These are phyloP conservation scores for Myripristis jacobus DNA, from an alignment of 2,797 vertebrate genomes.

Conservation along the genomic window DNA sequence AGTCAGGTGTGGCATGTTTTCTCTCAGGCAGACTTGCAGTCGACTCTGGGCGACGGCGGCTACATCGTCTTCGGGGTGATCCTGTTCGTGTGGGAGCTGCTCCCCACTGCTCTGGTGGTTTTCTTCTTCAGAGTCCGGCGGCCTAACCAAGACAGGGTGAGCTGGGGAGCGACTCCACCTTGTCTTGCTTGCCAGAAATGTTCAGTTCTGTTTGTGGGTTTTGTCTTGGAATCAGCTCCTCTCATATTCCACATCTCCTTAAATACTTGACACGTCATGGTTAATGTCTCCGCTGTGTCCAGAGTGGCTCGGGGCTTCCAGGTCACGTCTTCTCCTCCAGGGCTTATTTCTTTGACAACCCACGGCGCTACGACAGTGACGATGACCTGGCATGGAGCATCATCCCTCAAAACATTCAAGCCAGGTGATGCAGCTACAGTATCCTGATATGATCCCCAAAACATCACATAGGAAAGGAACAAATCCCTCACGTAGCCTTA, in stretches of 20 bases:
- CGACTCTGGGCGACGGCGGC: slow-evolving; percentile 90
- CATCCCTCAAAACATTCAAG: slow-evolving; percentile 90
- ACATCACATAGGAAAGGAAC: not conserved
- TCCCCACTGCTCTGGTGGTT: slow-evolving; percentile 94
- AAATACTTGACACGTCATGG: not conserved
- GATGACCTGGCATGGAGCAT: slow-evolving; percentile 94
- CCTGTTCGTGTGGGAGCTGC: slow-evolving; percentile 95
- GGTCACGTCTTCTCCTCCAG: slow-evolving; percentile 91
- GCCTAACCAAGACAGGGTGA: slow-evolving; percentile 90
- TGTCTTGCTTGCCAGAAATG: too few relatives aligned
- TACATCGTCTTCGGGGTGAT: slow-evolving; percentile 94
- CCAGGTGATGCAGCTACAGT: slow-evolving; percentile 81
- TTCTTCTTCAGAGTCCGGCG: slow-evolving; percentile 95
- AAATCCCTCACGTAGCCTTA: too few relatives aligned
- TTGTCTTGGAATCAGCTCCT: not conserved
- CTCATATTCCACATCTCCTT: not conserved
- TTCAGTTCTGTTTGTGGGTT: too few relatives aligned
- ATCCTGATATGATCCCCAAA: not conserved
- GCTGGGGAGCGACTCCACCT: slow-evolving; percentile 1
- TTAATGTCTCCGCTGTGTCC: slow-evolving; percentile 18
- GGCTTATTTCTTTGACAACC: slow-evolving; percentile 97
- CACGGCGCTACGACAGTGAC: slow-evolving; percentile 95
- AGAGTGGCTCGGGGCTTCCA: slow-evolving; percentile 87
- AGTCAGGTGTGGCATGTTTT: not conserved
- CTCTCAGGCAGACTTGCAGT: slow-evolving; percentile 91